phyloP scores from a whole-genome alignment of 1,140 invertebrate genomes.

The Anastatus disparis region DNA sequence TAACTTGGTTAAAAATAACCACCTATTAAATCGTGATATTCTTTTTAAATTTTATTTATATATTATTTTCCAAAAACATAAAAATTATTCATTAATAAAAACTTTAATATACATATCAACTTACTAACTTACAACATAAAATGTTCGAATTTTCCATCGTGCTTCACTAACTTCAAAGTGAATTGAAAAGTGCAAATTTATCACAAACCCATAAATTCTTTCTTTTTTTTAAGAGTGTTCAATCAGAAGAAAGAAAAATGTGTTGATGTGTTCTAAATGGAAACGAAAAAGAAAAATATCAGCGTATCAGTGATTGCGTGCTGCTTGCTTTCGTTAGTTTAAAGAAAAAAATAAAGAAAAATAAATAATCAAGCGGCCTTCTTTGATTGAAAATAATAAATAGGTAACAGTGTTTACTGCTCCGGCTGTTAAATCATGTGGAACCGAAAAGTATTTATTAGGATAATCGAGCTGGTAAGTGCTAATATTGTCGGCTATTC shows the following conservation, averaged over 20 bases:
- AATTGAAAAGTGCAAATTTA: background rate
- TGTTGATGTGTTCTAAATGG: slow-evolving; percentile 4
- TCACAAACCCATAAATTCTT: too few species aligned
- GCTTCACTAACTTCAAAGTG: too few species aligned
- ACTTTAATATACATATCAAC: too few species aligned
- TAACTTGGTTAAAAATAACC: too few species aligned
- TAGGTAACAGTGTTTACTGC: background rate
- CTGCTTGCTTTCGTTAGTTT: slow-evolving; percentile 29
- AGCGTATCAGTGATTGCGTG: slow-evolving; percentile 24
- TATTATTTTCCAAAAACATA: too few species aligned
- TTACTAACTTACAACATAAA: too few species aligned
- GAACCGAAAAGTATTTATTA: slow-evolving; percentile 66
- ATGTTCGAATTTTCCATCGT: too few species aligned
- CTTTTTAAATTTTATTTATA: too few species aligned
- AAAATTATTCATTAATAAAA: too few species aligned
- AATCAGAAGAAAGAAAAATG: slow-evolving; percentile 11
- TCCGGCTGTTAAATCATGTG: slow-evolving; percentile 55
- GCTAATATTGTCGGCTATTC: background rate
- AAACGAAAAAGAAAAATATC: slow-evolving; percentile 12
- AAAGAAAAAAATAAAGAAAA: slow-evolving; percentile 1
- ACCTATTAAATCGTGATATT: too few species aligned
- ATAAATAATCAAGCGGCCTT: too few species aligned
- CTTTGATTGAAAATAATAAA: too few species aligned
- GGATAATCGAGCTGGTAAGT: slow-evolving; percentile 69
- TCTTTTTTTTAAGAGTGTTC: slow-evolving; percentile 15